These are phyloP conservation scores for Tenualosa thibaudeaui DNA, from an alignment of 2,797 vertebrate genomes.

Conservation along the genomic window DNA sequence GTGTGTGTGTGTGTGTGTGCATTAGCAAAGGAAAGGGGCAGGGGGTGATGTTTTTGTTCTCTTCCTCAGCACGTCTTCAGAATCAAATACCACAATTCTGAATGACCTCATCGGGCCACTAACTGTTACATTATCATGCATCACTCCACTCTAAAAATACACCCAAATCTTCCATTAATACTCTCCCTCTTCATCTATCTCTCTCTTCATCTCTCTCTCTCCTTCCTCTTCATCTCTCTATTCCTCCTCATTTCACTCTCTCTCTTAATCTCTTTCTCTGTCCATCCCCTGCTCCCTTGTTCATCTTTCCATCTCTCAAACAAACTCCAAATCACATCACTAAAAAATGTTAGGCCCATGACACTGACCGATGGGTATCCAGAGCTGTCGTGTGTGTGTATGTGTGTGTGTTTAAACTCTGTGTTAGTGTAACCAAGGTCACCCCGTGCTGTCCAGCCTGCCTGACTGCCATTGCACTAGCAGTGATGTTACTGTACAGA, in stretches of 20 bases:
- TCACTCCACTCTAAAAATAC: neutral
- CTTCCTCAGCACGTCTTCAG: neutral
- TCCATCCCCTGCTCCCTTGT: neutral
- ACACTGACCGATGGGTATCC: neutral
- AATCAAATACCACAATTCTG: neutral
- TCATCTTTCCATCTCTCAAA: neutral
- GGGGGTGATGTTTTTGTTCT: neutral
- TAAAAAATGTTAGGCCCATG: neutral
- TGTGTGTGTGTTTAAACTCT: neutral
- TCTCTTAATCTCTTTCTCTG: neutral
- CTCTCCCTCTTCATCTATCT: neutral
- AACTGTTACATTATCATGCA: neutral
- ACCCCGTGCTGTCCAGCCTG: too few species aligned
- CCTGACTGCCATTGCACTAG: too few species aligned
- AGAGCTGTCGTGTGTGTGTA: neutral
- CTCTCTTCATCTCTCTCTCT: neutral
- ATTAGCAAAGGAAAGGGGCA: neutral
- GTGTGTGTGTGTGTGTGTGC: neutral
- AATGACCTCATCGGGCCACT: neutral
- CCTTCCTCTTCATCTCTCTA: neutral
- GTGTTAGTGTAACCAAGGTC: neutral
- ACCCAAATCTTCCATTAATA: neutral
- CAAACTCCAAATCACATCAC: neutral
- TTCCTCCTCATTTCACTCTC: neutral
- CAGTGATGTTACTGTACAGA: too few species aligned